Percentiles rank a stretch among this genome's conserved stretches.
These are phyloP conservation scores for Silurus aristotelis DNA, from an alignment of 2,797 vertebrate genomes.

Conservation along the genomic window DNA sequence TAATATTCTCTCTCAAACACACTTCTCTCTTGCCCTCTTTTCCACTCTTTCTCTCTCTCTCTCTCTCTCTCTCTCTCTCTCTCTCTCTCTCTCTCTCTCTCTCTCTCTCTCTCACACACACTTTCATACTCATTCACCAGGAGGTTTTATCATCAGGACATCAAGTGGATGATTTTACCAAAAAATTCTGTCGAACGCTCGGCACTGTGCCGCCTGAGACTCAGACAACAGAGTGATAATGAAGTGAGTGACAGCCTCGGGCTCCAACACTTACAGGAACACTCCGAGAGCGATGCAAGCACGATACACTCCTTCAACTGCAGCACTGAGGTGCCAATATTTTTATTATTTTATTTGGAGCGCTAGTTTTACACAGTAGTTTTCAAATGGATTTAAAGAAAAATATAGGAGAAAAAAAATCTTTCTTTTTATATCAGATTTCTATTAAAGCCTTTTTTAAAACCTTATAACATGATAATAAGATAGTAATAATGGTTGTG, in stretches of 20 bases:
- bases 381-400: not conserved
- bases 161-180: constrained; percentile 35
- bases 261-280: constrained; percentile 19
- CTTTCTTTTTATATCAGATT: too few relatives aligned
- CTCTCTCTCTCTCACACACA: not conserved
- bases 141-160: constrained; percentile 36
- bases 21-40: not conserved
- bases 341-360: not conserved
- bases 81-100: too few relatives aligned
- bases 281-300: not conserved
- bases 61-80: too few relatives aligned
- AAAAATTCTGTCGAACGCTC: constrained; percentile 21
- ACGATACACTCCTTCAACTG: not conserved
- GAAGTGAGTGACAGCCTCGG: constrained; percentile 27
- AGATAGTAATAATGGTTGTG: not conserved
- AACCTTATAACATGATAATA: not conserved
- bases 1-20: constrained; percentile 41
- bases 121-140: constrained; percentile 24
- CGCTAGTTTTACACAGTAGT: not conserved
- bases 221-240: constrained; percentile 18
- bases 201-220: not conserved
- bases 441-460: not conserved
- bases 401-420: too few relatives aligned
- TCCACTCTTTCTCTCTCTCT: too few relatives aligned
- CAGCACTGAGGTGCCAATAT: not conserved